Conservation (phyloP, 2,797 vertebrate species). For the Prionace glauca region DNA sequence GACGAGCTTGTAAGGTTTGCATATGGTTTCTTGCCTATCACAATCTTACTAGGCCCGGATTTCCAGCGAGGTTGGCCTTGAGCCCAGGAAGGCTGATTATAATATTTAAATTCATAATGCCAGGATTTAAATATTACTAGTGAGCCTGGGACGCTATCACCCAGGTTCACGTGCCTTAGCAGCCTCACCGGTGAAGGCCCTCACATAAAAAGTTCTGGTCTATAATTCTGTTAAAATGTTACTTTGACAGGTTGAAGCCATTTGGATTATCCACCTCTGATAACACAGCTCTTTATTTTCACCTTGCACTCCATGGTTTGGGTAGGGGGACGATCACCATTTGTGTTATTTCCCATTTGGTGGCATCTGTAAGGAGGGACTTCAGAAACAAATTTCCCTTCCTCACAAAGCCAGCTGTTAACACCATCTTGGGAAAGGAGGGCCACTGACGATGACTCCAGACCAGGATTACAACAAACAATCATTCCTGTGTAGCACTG, state of each 20-base stretch:
- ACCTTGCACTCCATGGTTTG: background rate
- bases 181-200: too few relatives aligned
- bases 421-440: background rate
- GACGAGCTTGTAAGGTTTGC: too few relatives aligned
- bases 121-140: too few relatives aligned
- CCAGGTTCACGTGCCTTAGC: too few relatives aligned
- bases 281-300: background rate
- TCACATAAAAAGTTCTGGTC: too few relatives aligned
- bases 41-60: too few relatives aligned
- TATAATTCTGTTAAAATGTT: background rate
- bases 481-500: background rate
- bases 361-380: background rate
- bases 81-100: too few relatives aligned
- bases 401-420: background rate
- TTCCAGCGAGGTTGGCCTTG: too few relatives aligned
- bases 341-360: background rate
- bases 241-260: background rate
- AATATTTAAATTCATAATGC: too few relatives aligned
- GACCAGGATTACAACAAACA: background rate
- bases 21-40: too few relatives aligned
- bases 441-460: background rate
- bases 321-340: background rate
- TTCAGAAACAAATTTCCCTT: background rate
- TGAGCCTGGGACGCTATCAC: too few relatives aligned
- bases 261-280: background rate